A percentile compares a stretch with the other conserved stretches of the same genome.
Evolutionary conservation across 1,140 invertebrate genomes (phyloP).

Genomic region (Vanessa atalanta): DNA sequence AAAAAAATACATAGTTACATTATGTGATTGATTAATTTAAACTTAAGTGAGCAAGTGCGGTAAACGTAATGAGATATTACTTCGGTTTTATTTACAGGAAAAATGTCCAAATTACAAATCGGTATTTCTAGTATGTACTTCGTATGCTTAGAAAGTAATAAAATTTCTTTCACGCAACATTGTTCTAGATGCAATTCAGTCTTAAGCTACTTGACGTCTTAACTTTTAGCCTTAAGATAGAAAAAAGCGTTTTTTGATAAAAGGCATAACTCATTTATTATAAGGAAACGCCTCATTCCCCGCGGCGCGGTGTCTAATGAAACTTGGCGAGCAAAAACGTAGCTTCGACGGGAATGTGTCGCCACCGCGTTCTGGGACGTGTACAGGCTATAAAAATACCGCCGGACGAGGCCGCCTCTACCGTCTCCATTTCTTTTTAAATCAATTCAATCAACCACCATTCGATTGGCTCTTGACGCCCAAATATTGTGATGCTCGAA

Average conservation of each 20-base stretch:
- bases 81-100: too few relatives aligned
- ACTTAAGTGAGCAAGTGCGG: too few relatives aligned
- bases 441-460: slow-evolving; percentile 72
- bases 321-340: slow-evolving; percentile 73
- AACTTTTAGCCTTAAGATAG: not conserved
- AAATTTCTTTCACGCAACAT: too few relatives aligned
- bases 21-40: too few relatives aligned
- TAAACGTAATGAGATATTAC: too few relatives aligned
- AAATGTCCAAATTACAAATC: too few relatives aligned
- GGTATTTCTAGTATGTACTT: too few relatives aligned
- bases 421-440: slow-evolving; percentile 72
- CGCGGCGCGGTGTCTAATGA: slow-evolving; percentile 68
- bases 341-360: slow-evolving; percentile 72
- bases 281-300: slow-evolving; percentile 62
- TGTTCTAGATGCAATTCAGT: not conserved
- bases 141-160: too few relatives aligned
- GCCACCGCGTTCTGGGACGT: slow-evolving; percentile 66
- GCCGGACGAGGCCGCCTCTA: slow-evolving; percentile 47
- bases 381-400: slow-evolving; percentile 77
- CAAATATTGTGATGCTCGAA: slow-evolving; percentile 49
- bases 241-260: not conserved
- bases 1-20: slow-evolving; percentile 7
- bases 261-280: slow-evolving; percentile 72
- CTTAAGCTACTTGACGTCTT: not conserved
- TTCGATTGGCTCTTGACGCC: slow-evolving; percentile 61